These are phyloP conservation scores for Scaeva pyrastri DNA, from an alignment of 2,888 invertebrate genomes.

Conservation along the genomic window DNA sequence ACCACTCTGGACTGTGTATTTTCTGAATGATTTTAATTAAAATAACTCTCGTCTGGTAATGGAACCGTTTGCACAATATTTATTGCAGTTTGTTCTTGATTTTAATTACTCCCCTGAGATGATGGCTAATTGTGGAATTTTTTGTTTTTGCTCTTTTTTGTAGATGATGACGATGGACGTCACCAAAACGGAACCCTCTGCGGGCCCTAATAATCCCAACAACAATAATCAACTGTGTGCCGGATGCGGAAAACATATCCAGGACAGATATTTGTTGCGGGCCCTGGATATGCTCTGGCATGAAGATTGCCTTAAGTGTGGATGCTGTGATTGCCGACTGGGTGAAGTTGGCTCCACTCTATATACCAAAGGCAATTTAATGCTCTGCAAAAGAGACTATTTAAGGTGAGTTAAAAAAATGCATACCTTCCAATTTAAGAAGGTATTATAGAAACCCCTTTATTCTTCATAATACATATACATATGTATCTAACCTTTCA, in stretches of 20 bases:
- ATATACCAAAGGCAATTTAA: constrained; percentile 97
- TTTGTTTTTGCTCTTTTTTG: constrained; percentile 51
- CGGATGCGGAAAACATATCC: constrained; percentile 97
- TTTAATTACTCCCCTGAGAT: constrained; percentile 63
- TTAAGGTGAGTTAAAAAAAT: constrained; percentile 89
- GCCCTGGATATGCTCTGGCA: constrained; percentile 98
- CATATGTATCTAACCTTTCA: no score
- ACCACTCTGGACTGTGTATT: constrained; percentile 46
- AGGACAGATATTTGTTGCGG: constrained; percentile 94
- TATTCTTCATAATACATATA: no score
- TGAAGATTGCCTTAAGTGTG: constrained; percentile 98
- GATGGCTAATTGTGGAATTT: constrained; percentile 48
- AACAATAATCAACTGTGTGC: constrained; percentile 91
- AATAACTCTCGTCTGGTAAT: constrained; percentile 47
- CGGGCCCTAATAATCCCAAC: constrained; percentile 83
- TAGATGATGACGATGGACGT: constrained; percentile 94
- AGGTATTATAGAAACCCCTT: no score
- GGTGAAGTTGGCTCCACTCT: constrained; percentile 98
- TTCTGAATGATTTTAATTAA: constrained; percentile 60
- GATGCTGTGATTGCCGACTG: constrained; percentile 97
- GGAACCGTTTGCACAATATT: constrained; percentile 48
- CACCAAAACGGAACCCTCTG: constrained; percentile 89
- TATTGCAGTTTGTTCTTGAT: constrained; percentile 44
- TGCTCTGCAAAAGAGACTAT: constrained; percentile 98
- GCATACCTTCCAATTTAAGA: no score